Evolutionary conservation across 2,797 vertebrate genomes (phyloP).

Genomic region (Myioborus melanocephalus): DNA sequence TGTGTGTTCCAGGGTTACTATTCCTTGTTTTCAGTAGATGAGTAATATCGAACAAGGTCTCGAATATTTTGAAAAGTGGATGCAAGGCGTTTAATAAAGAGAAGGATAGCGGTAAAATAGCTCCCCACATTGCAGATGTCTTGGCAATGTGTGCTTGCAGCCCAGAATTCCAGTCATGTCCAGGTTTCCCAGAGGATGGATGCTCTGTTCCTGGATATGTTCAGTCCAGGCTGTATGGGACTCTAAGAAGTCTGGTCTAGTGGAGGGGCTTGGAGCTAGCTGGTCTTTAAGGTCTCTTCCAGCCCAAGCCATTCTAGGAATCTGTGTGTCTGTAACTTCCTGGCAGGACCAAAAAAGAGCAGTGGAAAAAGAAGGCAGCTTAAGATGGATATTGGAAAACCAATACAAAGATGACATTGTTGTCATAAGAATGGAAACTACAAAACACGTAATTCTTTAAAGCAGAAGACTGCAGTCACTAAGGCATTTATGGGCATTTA

Average conservation of each 20-base stretch:
- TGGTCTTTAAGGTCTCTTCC: neutral
- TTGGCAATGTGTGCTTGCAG: neutral
- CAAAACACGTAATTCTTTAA: neutral
- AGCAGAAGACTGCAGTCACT: neutral
- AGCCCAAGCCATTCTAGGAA: neutral
- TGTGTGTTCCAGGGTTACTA: neutral
- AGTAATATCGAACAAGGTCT: rapidly evolving
- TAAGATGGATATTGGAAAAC: neutral
- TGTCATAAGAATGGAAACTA: neutral
- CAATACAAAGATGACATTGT: neutral
- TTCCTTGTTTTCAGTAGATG: neutral
- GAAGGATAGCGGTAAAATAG: neutral
- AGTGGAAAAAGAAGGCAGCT: neutral
- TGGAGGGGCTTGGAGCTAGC: neutral
- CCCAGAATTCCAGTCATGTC: neutral
- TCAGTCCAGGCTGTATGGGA: neutral
- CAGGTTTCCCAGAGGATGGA: neutral
- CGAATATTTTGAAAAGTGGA: neutral
- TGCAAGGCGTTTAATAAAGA: neutral
- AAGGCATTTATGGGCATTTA: neutral
- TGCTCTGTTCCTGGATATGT: neutral
- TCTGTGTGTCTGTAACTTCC: neutral
- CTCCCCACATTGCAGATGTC: rapidly evolving
- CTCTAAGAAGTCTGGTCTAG: neutral
- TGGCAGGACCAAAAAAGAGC: neutral